These are phyloP conservation scores for Chelidonichthys spinosus DNA, from an alignment of 2,797 vertebrate genomes.

Conservation along the genomic window DNA sequence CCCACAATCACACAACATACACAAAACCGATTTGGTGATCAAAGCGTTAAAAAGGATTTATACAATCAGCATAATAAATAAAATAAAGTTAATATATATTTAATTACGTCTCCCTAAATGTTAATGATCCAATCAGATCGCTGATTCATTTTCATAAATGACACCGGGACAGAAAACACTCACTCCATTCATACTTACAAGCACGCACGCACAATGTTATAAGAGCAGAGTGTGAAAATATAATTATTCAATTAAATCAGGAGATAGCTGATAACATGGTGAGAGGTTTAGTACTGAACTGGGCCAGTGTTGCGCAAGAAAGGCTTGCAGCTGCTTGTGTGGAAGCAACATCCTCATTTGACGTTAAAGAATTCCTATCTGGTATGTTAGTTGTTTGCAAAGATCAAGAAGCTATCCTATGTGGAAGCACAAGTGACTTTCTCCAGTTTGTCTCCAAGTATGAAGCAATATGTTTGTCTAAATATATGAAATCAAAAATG, in stretches of 20 bases:
- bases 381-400: not conserved
- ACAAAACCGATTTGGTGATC: constrained; percentile 56
- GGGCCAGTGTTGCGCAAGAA: constrained; percentile 50
- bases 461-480: not conserved
- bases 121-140: constrained; percentile 29
- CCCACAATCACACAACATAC: constrained; percentile 47
- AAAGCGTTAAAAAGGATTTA: constrained; percentile 50
- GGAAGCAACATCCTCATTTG: constrained; percentile 23
- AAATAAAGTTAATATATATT: constrained; percentile 16
- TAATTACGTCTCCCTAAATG: constrained; percentile 24
- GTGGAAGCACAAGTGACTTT: not conserved
- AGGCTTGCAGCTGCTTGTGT: constrained; percentile 45
- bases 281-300: constrained; percentile 65
- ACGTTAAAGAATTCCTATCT: constrained; percentile 21
- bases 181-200: constrained; percentile 31
- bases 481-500: not conserved
- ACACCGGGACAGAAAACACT: constrained; percentile 29
- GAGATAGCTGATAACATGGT: constrained; percentile 63
- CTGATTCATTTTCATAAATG: constrained; percentile 29
- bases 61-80: constrained; percentile 52
- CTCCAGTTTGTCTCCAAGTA: not conserved
- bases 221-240: constrained; percentile 60
- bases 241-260: constrained; percentile 54
- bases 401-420: not conserved
- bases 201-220: constrained; percentile 50